These are phyloP conservation scores for Yoshiicerus persimilis DNA, from an alignment of 1,140 invertebrate species.

Conservation along the genomic window DNA sequence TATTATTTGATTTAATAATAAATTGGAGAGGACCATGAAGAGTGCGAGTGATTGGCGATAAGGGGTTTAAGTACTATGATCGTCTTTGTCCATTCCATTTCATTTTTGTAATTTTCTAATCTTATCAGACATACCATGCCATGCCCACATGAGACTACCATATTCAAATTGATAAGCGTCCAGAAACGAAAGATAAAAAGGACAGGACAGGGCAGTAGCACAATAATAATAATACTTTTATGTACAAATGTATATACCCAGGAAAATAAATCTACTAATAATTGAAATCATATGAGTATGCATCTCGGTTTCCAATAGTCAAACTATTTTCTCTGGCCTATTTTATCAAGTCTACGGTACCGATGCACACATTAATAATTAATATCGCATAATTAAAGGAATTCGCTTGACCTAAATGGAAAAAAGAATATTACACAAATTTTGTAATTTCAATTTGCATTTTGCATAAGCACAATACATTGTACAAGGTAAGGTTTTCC, in stretches of 20 bases:
- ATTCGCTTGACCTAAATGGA: too few relatives aligned
- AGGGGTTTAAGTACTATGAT: neutral
- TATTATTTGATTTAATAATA: neutral
- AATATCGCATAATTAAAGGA: too few relatives aligned
- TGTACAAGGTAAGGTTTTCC: too few relatives aligned
- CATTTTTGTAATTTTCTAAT: neutral
- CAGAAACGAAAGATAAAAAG: neutral
- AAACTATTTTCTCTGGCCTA: too few relatives aligned
- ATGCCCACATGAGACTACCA: conserved; percentile 21
- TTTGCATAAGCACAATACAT: too few relatives aligned
- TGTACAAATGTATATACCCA: neutral
- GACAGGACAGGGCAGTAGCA: neutral
- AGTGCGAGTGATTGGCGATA: conserved; percentile 4
- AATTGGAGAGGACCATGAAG: neutral
- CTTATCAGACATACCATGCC: conserved; percentile 2
- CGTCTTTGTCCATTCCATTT: neutral
- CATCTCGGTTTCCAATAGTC: neutral
- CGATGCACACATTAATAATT: too few relatives aligned
- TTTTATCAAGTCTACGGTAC: too few relatives aligned
- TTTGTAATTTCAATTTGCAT: too few relatives aligned
- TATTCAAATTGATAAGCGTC: neutral
- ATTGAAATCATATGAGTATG: neutral
- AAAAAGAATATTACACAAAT: too few relatives aligned
- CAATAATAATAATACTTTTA: neutral
- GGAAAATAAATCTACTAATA: neutral